Percentiles rank a stretch among this genome's conserved stretches.
These are phyloP conservation scores for Tenebrosternarchus preto DNA, from an alignment of 2,113 vertebrate species.

Conservation along the genomic window DNA sequence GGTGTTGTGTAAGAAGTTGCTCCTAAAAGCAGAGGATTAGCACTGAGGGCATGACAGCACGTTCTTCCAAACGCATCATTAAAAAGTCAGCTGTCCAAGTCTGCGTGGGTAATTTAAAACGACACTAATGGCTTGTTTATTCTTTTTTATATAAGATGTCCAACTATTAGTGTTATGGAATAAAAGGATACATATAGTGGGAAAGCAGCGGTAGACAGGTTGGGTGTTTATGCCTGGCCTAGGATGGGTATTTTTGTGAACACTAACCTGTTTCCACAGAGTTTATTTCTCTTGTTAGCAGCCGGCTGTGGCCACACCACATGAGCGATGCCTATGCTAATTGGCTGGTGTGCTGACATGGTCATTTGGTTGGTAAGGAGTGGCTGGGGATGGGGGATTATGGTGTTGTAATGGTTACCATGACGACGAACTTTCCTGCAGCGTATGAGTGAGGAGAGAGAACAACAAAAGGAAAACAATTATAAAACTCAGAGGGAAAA, in stretches of 20 bases:
- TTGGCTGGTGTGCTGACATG: slow-evolving; percentile 92
- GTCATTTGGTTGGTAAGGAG: slow-evolving; percentile 95
- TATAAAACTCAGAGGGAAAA: neutral
- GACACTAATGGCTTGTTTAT: neutral
- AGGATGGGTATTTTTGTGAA: neutral
- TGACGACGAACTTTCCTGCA: slow-evolving; percentile 92
- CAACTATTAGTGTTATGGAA: neutral
- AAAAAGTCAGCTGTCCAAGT: neutral
- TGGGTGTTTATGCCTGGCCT: neutral
- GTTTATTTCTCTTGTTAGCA: slow-evolving; percentile 88
- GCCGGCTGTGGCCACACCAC: slow-evolving; percentile 95
- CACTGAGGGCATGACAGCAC: neutral
- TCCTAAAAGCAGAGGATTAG: slow-evolving; percentile 72
- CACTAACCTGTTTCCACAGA: slow-evolving; percentile 87
- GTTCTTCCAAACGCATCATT: neutral
- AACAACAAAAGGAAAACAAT: slow-evolving; percentile 49
- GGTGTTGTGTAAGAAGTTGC: slow-evolving; percentile 84
- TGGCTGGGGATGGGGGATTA: slow-evolving; percentile 91
- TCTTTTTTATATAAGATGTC: neutral
- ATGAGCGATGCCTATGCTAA: slow-evolving; percentile 96
- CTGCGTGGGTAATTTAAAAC: neutral
- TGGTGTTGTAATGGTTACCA: slow-evolving; percentile 89
- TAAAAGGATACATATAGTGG: neutral
- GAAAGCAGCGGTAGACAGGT: neutral
- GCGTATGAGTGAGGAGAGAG: slow-evolving; percentile 44